phyloP scores from a whole-genome alignment of 2,888 invertebrate species.

The Epistrophe grossulariae region DNA sequence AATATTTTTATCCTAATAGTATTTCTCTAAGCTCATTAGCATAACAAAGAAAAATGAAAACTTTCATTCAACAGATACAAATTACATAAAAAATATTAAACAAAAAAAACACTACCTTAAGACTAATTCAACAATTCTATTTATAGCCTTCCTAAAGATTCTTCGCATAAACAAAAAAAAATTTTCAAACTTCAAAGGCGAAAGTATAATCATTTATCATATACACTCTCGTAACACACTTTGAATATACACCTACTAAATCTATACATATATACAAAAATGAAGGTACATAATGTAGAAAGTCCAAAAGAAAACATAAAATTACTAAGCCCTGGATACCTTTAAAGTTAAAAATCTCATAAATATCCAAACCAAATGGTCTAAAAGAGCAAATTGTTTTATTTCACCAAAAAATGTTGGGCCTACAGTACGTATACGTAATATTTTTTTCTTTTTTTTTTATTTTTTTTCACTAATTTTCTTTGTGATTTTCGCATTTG shows the following conservation, averaged over 20 bases:
- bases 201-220: constrained; percentile 56
- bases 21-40: not conserved
- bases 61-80: not conserved
- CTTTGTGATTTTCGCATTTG: constrained; percentile 21
- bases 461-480: constrained; percentile 5
- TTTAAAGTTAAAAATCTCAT: constrained; percentile 62
- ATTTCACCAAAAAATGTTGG: constrained; percentile 55
- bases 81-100: not conserved
- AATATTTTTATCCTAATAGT: too few species aligned
- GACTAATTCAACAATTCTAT: constrained; percentile 50
- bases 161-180: constrained; percentile 43
- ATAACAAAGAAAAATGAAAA: not conserved
- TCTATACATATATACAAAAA: not conserved
- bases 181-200: constrained; percentile 39
- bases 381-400: constrained; percentile 62
- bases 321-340: not conserved
- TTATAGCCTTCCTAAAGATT: constrained; percentile 33
- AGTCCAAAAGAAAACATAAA: not conserved
- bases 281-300: not conserved
- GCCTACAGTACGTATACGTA: constrained; percentile 65
- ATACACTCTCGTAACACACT: not conserved
- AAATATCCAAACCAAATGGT: constrained; percentile 60
- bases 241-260: constrained; percentile 5
- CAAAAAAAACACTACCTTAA: not conserved
- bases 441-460: constrained; percentile 6